Conservation (phyloP, 2,888 invertebrate species). For the Coleophora flavipennella region DNA sequence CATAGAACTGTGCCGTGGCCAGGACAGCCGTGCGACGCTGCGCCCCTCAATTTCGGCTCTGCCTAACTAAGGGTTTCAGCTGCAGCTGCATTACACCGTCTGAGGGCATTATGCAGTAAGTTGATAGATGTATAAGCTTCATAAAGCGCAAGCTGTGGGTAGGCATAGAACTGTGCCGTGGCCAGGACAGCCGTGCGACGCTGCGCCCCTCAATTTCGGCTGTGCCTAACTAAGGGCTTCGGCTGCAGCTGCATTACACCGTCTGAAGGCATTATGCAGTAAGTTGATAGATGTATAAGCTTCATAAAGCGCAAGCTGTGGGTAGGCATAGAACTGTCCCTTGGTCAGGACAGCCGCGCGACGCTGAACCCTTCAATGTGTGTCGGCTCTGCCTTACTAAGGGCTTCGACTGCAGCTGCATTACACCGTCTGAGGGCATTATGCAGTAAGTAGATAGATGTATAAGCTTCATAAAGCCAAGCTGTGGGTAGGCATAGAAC, state of each 20-base stretch:
- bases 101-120: constrained; percentile 69
- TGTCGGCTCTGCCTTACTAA: constrained; percentile 54
- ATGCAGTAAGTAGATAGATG: constrained; percentile 28
- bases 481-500: too few species aligned
- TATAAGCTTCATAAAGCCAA: too few species aligned
- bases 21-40: constrained; percentile 43
- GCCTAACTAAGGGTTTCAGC: constrained; percentile 80
- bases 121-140: too few species aligned
- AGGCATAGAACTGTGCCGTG: too few species aligned
- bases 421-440: constrained; percentile 71
- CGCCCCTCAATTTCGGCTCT: constrained; percentile 49
- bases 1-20: too few species aligned
- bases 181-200: constrained; percentile 37
- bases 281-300: too few species aligned
- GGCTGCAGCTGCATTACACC: constrained; percentile 86
- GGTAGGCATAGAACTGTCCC: constrained; percentile 44
- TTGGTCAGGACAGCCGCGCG: constrained; percentile 30
- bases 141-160: too few species aligned
- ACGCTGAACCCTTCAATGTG: constrained; percentile 57
- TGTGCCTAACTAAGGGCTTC: constrained; percentile 80
- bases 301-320: too few species aligned
- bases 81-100: constrained; percentile 87
- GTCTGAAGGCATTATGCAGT: constrained; percentile 76
- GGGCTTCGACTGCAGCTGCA: constrained; percentile 21
- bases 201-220: constrained; percentile 33